Conservation (phyloP, 2,888 invertebrate genomes). For the Hoplodrina ambigua region DNA sequence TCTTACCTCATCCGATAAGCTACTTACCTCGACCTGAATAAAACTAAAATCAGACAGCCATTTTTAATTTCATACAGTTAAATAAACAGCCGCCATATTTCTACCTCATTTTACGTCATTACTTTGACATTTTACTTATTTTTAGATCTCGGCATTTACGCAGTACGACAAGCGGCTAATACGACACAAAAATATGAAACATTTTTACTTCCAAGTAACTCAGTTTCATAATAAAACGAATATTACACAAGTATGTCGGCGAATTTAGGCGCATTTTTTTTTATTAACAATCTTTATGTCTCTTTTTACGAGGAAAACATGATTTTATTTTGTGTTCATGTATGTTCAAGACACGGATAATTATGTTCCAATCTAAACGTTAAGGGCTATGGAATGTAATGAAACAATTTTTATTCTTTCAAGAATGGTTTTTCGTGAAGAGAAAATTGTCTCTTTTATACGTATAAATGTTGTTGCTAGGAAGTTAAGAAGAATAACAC, state of each 20-base stretch:
- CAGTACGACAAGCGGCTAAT: constrained; percentile 21
- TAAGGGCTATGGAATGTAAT: constrained; percentile 22
- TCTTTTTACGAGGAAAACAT: constrained; percentile 33
- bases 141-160: constrained; percentile 25
- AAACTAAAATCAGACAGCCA: neutral
- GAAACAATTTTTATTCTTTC: constrained; percentile 28
- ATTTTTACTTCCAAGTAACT: constrained; percentile 40
- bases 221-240: constrained; percentile 22
- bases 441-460: neutral
- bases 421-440: neutral
- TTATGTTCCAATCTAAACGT: constrained; percentile 32
- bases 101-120: constrained; percentile 6
- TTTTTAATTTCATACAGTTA: neutral
- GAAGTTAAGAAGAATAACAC: constrained; percentile 9
- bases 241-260: constrained; percentile 3
- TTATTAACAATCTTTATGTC: constrained; percentile 35
- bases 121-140: constrained; percentile 27
- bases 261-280: constrained; percentile 25
- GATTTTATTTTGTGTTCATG: constrained; percentile 36
- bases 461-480: neutral
- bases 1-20: neutral
- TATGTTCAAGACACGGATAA: constrained; percentile 42
- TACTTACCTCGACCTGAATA: neutral
- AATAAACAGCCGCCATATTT: neutral
- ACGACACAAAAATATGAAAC: constrained; percentile 27